Conservation (phyloP, 2,797 vertebrate genomes). For the Oceanodroma leucorhoa region DNA sequence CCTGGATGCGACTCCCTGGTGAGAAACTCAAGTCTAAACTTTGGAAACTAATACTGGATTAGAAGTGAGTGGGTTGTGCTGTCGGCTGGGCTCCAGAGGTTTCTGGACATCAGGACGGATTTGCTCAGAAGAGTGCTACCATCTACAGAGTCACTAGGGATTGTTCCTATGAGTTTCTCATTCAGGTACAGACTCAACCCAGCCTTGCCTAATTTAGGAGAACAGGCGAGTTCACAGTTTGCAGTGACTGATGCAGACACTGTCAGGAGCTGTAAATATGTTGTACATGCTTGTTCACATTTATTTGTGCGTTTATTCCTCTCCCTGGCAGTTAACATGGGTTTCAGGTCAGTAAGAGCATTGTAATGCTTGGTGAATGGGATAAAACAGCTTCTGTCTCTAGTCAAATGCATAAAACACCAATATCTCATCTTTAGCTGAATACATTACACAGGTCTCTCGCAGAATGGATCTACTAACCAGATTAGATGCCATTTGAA, state of each 20-base stretch:
- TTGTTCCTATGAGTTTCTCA: background rate
- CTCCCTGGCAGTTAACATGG: background rate
- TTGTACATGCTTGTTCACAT: background rate
- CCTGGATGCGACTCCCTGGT: background rate
- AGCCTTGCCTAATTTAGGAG: background rate
- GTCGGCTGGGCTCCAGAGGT: background rate
- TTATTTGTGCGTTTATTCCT: background rate
- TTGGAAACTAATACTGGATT: background rate
- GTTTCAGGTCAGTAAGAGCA: background rate
- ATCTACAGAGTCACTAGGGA: background rate
- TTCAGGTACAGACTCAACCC: background rate
- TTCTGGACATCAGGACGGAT: background rate
- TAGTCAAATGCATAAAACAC: background rate
- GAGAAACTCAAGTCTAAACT: background rate
- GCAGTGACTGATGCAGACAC: background rate
- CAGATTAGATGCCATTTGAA: conserved; percentile 45
- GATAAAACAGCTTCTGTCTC: background rate
- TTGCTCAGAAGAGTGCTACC: background rate
- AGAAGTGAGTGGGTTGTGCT: background rate
- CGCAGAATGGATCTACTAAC: conserved; percentile 23
- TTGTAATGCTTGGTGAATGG: background rate
- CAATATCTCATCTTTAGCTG: background rate
- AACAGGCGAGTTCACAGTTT: background rate
- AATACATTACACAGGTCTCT: background rate
- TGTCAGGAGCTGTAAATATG: background rate